These are phyloP conservation scores for Drosophila kanekoi DNA, from an alignment of 2,888 invertebrate genomes.

Conservation along the genomic window DNA sequence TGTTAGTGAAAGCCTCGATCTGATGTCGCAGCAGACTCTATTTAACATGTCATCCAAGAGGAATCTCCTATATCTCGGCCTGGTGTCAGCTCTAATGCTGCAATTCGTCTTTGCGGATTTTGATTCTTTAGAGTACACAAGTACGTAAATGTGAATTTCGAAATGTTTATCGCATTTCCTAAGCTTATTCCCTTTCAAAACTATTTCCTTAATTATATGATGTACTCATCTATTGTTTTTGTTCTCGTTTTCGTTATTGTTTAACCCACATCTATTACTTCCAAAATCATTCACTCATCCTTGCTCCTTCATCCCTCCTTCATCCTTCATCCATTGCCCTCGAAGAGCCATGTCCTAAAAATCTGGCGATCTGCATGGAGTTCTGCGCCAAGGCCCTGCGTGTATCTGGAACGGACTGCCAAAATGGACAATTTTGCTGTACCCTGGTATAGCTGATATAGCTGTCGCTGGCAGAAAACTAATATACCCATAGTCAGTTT, in stretches of 20 bases:
- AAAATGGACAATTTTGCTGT: slow-evolving; percentile 82
- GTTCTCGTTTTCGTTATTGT: neutral
- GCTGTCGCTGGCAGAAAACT: neutral
- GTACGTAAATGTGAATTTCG: slow-evolving; percentile 14
- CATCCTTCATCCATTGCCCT: neutral
- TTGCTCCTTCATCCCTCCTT: too few relatives aligned
- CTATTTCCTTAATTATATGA: slow-evolving; percentile 28
- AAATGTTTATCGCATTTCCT: slow-evolving; percentile 21
- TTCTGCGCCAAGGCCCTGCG: slow-evolving; percentile 71
- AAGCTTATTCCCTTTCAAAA: slow-evolving; percentile 15
- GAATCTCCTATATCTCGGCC: slow-evolving; percentile 25
- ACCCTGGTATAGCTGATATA: slow-evolving; percentile 74
- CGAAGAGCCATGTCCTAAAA: slow-evolving; percentile 82
- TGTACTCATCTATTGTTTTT: slow-evolving; percentile 39
- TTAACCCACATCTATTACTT: slow-evolving; percentile 15
- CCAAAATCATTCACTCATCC: slow-evolving; percentile 4
- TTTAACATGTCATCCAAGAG: neutral
- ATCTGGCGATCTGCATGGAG: slow-evolving; percentile 81
- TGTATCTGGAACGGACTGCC: slow-evolving; percentile 82
- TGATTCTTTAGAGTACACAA: slow-evolving; percentile 22
- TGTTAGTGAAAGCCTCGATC: neutral
- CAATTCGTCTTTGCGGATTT: slow-evolving; percentile 66
- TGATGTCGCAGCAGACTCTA: neutral
- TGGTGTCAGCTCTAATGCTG: slow-evolving; percentile 58
- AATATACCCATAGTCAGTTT: too few relatives aligned